phyloP scores from a whole-genome alignment of 2,113 vertebrate species.

The Phrynocephalus versicolor region DNA sequence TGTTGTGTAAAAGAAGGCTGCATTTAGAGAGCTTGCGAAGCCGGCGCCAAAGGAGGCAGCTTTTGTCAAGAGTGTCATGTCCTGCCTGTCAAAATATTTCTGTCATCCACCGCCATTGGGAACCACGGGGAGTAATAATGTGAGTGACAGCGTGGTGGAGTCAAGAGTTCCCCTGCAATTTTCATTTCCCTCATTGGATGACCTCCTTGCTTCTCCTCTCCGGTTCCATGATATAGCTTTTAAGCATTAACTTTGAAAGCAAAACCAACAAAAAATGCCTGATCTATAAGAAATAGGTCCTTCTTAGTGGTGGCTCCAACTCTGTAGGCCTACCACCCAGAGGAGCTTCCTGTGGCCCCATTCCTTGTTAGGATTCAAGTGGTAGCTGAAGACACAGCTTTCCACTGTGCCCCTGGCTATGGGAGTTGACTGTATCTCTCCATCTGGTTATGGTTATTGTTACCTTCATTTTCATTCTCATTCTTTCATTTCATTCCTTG shows the following conservation, averaged over 20 bases:
- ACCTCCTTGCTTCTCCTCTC: not conserved
- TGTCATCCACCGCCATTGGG: not conserved
- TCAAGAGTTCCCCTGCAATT: not conserved
- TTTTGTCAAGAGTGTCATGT: not conserved
- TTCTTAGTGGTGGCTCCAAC: no score
- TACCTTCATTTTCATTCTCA: not conserved
- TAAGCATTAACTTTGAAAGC: not conserved
- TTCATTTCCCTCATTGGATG: not conserved
- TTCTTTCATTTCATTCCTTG: no score
- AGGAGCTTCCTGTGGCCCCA: no score
- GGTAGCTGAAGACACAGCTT: no score
- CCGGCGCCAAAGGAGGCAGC: not conserved
- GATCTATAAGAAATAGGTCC: no score
- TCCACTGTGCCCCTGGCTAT: no score
- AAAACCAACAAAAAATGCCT: no score
- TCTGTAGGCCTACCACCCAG: no score
- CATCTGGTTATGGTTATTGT: not conserved
- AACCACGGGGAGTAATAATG: not conserved
- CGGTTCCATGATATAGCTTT: no score
- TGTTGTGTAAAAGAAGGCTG: not conserved
- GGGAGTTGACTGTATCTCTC: no score
- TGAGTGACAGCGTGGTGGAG: not conserved
- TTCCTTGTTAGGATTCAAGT: no score
- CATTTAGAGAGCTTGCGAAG: no score
- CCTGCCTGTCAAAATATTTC: not conserved